phyloP scores from a whole-genome alignment of 2,797 vertebrate genomes.

The Epinephelus awoara region DNA sequence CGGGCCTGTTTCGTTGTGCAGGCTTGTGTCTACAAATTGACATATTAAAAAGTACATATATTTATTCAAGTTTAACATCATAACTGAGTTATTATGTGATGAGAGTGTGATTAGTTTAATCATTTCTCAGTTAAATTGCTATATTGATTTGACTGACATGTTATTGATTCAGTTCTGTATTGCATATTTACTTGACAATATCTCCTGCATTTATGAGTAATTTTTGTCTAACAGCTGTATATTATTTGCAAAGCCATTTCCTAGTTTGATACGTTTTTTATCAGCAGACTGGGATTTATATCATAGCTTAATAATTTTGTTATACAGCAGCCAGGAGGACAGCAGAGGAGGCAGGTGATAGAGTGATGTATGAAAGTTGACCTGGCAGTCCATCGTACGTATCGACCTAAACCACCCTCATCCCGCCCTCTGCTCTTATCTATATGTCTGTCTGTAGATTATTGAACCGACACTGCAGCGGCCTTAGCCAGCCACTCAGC shows the following conservation, averaged over 20 bases:
- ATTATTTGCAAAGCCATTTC: conserved; percentile 13
- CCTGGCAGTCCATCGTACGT: conserved; percentile 35
- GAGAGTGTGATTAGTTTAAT: neutral
- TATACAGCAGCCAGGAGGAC: conserved; percentile 5
- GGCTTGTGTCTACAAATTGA: neutral
- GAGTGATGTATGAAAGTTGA: conserved; percentile 58
- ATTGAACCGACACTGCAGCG: conserved; percentile 74
- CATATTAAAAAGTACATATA: neutral
- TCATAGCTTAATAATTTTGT: conserved; percentile 11
- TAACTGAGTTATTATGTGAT: neutral
- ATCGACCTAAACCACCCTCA: conserved; percentile 61
- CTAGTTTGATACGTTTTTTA: conserved; percentile 7
- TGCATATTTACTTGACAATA: neutral
- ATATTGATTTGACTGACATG: neutral
- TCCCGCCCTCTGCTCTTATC: conserved; percentile 68
- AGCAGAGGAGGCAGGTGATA: conserved; percentile 31
- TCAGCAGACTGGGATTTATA: conserved; percentile 2
- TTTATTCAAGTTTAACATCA: neutral
- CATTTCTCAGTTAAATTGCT: neutral
- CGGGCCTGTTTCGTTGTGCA: neutral
- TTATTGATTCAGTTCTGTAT: neutral
- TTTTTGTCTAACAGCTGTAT: neutral
- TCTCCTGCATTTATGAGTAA: neutral
- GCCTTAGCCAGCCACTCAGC: conserved; percentile 60
- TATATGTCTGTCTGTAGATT: conserved; percentile 77